Evolutionary conservation across 1,140 invertebrate species (phyloP).

Genomic region (Onthophagus taurus): DNA sequence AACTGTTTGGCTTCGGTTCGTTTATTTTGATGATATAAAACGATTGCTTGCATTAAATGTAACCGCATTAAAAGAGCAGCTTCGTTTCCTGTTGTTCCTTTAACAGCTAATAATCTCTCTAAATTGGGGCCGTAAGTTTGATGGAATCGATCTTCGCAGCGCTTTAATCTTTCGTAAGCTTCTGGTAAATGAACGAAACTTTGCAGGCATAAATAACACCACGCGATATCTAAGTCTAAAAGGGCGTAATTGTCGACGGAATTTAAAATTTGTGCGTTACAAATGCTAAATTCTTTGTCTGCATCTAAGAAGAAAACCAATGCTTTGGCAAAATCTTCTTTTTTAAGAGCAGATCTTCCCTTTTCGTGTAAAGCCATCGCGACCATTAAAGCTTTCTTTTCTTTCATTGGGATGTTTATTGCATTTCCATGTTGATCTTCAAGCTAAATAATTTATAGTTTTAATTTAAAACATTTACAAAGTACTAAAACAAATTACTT

Average conservation of each 20-base stretch:
- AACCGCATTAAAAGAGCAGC: slow-evolving; percentile 62
- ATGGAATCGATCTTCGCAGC: slow-evolving; percentile 56
- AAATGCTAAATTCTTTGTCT: slow-evolving; percentile 63
- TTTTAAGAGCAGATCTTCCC: slow-evolving; percentile 54
- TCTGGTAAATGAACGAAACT: slow-evolving; percentile 62
- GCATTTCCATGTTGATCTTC: slow-evolving; percentile 68
- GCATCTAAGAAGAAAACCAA: slow-evolving; percentile 65
- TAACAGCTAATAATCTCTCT: slow-evolving; percentile 56
- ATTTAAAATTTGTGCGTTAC: slow-evolving; percentile 55
- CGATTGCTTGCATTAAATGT: slow-evolving; percentile 67
- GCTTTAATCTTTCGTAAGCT: slow-evolving; percentile 52
- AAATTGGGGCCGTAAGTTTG: slow-evolving; percentile 62
- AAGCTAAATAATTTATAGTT: slow-evolving; percentile 52
- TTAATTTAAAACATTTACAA: too few species aligned
- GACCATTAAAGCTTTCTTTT: slow-evolving; percentile 56
- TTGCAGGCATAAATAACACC: slow-evolving; percentile 70
- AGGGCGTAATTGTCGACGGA: slow-evolving; percentile 73
- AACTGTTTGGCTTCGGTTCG: slow-evolving; percentile 46
- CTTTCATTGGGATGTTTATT: slow-evolving; percentile 53
- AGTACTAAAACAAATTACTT: too few species aligned
- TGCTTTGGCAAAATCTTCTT: slow-evolving; percentile 55
- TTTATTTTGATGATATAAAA: slow-evolving; percentile 63
- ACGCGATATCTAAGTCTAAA: slow-evolving; percentile 71
- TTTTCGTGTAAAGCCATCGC: slow-evolving; percentile 72
- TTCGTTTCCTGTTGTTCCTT: slow-evolving; percentile 58